phyloP scores from a whole-genome alignment of 2,888 invertebrate genomes.

The Nycteola revayana region DNA sequence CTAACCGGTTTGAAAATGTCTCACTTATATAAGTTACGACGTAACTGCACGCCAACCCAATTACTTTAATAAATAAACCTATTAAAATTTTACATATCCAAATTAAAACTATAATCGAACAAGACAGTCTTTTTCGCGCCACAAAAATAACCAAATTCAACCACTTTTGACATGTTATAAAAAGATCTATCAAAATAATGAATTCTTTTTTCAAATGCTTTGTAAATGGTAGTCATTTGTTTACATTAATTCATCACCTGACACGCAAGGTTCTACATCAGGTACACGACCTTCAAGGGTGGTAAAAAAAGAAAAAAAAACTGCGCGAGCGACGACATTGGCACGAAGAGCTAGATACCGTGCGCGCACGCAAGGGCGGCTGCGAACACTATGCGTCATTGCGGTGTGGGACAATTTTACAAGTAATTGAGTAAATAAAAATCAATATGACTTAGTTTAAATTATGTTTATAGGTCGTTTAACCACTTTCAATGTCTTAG shows the following conservation, averaged over 20 bases:
- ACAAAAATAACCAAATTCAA: too few relatives aligned
- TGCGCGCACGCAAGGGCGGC: slow-evolving; percentile 74
- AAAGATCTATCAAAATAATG: too few relatives aligned
- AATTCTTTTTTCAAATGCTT: slow-evolving; percentile 8
- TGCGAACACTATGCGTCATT: slow-evolving; percentile 40
- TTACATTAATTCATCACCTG: slow-evolving; percentile 48
- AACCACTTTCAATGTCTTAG: not conserved
- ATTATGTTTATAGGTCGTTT: not conserved
- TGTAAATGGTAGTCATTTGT: slow-evolving; percentile 37
- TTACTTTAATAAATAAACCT: slow-evolving; percentile 2
- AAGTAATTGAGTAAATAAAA: too few relatives aligned
- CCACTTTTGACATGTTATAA: too few relatives aligned
- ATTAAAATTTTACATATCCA: not conserved
- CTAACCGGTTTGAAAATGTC: slow-evolving; percentile 22
- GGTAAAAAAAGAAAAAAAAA: slow-evolving; percentile 56
- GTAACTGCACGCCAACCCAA: slow-evolving; percentile 9
- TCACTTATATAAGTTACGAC: slow-evolving; percentile 5
- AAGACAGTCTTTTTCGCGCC: too few relatives aligned
- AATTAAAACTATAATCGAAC: too few relatives aligned
- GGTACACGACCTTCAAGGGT: slow-evolving; percentile 67
- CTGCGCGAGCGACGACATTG: slow-evolving; percentile 66
- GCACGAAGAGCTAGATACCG: slow-evolving; percentile 58
- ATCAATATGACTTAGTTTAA: too few relatives aligned
- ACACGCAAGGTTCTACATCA: slow-evolving; percentile 70
- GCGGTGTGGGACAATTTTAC: slow-evolving; percentile 25